Evolutionary conservation across 1,140 invertebrate species (phyloP).

Genomic region (Ganaspis sp.): DNA sequence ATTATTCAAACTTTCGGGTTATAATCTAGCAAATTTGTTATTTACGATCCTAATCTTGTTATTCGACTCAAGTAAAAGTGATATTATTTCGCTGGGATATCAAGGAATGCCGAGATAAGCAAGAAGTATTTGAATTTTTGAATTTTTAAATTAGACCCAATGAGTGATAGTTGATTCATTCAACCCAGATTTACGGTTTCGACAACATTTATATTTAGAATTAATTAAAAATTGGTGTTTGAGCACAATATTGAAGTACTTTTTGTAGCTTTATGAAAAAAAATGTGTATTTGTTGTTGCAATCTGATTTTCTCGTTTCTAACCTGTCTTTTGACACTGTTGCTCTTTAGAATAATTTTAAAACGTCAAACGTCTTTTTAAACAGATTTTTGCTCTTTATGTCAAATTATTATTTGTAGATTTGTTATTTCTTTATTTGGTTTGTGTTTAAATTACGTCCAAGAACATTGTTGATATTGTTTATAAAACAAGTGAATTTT

Average conservation of each 20-base stretch:
- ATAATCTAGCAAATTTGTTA: conserved; percentile 41
- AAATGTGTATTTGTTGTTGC: neutral
- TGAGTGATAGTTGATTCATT: conserved; percentile 39
- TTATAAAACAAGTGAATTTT: neutral
- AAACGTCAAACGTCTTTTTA: too few relatives aligned
- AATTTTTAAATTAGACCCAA: conserved; percentile 71
- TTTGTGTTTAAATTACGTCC: neutral
- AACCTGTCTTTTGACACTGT: conserved; percentile 7
- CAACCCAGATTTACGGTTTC: neutral
- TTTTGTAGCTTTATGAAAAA: neutral
- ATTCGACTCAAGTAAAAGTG: neutral
- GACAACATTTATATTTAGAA: neutral
- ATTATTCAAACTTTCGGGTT: conserved; percentile 60
- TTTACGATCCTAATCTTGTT: neutral
- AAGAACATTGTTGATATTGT: neutral
- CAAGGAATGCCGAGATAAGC: conserved; percentile 15
- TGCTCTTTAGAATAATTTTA: neutral
- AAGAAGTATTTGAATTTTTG: conserved; percentile 71
- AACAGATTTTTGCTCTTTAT: too few relatives aligned
- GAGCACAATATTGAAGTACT: neutral
- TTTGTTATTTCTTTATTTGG: neutral
- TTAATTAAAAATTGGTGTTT: neutral
- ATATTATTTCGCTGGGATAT: neutral
- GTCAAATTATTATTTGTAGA: too few relatives aligned
- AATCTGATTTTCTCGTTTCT: neutral